Percentiles rank a stretch among this genome's conserved stretches.
These are phyloP conservation scores for Cavia aperea DNA, from an alignment of 2,113 vertebrate genomes.

Conservation along the genomic window DNA sequence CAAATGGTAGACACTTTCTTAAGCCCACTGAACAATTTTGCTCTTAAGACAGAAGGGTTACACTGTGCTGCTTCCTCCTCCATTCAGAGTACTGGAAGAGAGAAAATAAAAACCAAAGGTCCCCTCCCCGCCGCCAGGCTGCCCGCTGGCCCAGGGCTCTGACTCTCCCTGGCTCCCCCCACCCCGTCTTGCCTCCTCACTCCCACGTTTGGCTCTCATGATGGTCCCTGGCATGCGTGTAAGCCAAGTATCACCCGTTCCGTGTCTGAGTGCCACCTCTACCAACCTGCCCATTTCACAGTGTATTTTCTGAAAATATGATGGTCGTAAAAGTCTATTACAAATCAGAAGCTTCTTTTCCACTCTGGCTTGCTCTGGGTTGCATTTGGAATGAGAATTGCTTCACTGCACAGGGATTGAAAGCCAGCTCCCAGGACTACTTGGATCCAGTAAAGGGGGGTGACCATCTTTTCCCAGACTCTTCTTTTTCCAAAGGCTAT, in stretches of 20 bases:
- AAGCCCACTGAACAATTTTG: neutral
- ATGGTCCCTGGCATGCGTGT: neutral
- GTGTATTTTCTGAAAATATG: constrained; percentile 55
- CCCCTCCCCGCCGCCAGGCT: neutral
- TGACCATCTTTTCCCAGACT: constrained; percentile 32
- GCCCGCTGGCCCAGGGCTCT: neutral
- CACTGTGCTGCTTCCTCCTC: neutral
- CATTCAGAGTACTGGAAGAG: neutral
- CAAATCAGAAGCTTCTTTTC: constrained; percentile 45
- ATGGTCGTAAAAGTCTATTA: constrained; percentile 27
- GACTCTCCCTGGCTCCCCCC: neutral
- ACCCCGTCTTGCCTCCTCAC: neutral
- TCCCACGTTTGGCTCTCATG: neutral
- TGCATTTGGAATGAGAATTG: neutral
- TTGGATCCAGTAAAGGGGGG: neutral
- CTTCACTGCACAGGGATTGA: constrained; percentile 16
- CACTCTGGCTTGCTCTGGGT: neutral
- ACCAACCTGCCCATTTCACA: constrained; percentile 19
- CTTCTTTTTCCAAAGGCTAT: neutral
- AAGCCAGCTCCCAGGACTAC: neutral
- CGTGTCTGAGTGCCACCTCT: neutral
- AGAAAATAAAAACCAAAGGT: neutral
- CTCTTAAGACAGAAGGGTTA: neutral
- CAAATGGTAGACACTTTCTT: neutral
- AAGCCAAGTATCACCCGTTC: neutral